Conservation (phyloP, 2,888 invertebrate genomes). For the Platypus cylindrus region DNA sequence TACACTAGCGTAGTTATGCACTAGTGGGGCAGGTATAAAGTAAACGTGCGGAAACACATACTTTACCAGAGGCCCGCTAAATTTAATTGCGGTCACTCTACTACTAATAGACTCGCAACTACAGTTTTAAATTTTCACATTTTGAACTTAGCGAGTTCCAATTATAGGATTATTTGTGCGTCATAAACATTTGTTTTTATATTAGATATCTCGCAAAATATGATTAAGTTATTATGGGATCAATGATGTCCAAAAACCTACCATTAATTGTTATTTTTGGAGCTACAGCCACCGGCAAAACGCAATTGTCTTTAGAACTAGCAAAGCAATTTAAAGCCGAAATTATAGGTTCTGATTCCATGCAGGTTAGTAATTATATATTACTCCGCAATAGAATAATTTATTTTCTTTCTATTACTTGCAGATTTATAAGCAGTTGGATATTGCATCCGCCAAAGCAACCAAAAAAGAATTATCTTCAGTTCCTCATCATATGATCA, state of each 20-base stretch:
- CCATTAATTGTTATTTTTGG: constrained; percentile 87
- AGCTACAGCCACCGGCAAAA: constrained; percentile 95
- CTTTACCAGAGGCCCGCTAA: too few relatives aligned
- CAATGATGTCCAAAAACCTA: constrained; percentile 24
- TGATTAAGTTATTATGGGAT: constrained; percentile 5
- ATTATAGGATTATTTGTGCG: too few relatives aligned
- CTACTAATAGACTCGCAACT: too few relatives aligned
- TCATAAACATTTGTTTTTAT: neutral
- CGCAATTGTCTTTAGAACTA: constrained; percentile 85
- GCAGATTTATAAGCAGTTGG: constrained; percentile 90
- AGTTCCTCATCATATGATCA: constrained; percentile 80
- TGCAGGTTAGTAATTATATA: constrained; percentile 63
- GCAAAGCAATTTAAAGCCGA: constrained; percentile 78
- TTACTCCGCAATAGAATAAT: neutral
- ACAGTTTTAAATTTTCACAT: too few relatives aligned
- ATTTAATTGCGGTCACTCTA: too few relatives aligned
- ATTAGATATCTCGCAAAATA: constrained; percentile 1
- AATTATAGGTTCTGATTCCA: constrained; percentile 96
- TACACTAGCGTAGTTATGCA: too few relatives aligned
- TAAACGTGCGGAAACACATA: too few relatives aligned
- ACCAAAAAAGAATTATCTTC: constrained; percentile 60
- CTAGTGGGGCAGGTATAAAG: too few relatives aligned
- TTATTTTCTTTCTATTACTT: constrained; percentile 21
- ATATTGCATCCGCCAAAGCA: constrained; percentile 91
- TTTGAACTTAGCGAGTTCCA: too few relatives aligned